phyloP scores from a whole-genome alignment of 2,113 vertebrate genomes.

The Onychostruthus taczanowskii region DNA sequence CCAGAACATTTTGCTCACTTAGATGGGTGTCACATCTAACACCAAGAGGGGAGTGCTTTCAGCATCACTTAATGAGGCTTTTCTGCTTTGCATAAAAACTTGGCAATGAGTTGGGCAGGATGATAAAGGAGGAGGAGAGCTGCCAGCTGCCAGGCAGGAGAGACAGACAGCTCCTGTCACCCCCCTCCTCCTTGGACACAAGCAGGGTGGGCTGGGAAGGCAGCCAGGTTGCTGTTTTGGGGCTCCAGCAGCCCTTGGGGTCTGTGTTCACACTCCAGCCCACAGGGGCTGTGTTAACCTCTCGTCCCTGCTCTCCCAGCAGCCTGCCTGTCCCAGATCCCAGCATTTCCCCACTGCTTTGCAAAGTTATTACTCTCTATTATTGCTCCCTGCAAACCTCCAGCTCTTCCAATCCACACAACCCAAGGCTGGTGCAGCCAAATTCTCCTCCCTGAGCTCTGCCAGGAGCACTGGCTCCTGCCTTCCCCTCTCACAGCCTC shows the following conservation, averaged over 20 bases:
- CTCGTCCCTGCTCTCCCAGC: background rate
- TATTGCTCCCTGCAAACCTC: background rate
- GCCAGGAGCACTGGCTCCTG: rapidly evolving
- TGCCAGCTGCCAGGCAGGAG: background rate
- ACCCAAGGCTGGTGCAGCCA: background rate
- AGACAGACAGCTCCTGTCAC: background rate
- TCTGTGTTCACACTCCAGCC: background rate
- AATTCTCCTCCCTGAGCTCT: background rate
- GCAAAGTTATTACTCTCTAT: rapidly evolving
- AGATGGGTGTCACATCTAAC: background rate
- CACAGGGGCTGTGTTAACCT: too few species aligned
- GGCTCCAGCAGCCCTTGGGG: background rate
- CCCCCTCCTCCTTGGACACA: background rate
- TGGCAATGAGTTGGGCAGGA: background rate
- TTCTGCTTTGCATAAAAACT: constrained; percentile 15
- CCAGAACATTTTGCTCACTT: constrained; percentile 27
- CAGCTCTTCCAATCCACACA: background rate
- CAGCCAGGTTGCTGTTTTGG: rapidly evolving
- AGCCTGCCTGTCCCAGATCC: background rate
- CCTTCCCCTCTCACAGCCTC: background rate
- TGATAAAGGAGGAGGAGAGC: background rate
- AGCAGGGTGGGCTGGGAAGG: background rate
- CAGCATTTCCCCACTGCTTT: background rate
- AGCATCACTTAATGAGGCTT: constrained; percentile 11
- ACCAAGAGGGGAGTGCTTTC: background rate